Evolutionary conservation across 2,888 invertebrate genomes (phyloP).

Genomic region (Lithosia quadra): DNA sequence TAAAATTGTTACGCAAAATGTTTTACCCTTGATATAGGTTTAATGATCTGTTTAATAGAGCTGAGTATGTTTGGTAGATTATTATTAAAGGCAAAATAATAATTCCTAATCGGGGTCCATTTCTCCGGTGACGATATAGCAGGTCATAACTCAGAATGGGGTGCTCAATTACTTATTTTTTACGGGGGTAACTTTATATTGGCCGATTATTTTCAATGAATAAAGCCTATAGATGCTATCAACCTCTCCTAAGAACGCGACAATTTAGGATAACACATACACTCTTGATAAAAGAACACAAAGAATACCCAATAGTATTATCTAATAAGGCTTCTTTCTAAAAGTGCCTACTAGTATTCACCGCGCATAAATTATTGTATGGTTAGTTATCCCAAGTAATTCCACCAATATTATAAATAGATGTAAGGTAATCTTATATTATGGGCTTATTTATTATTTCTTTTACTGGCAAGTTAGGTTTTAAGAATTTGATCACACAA

Average conservation of each 20-base stretch:
- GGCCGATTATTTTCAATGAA: conserved; percentile 19
- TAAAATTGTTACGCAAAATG: not conserved
- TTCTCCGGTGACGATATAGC: conserved; percentile 17
- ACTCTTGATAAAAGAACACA: not conserved
- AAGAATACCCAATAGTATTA: not conserved
- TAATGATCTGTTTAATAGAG: conserved; percentile 26
- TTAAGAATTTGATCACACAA: too few species aligned
- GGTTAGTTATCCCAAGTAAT: not conserved
- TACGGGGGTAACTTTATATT: conserved; percentile 29
- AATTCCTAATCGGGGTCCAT: conserved; percentile 35
- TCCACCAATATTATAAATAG: too few species aligned
- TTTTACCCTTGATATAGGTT: conserved; percentile 26
- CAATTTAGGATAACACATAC: not conserved
- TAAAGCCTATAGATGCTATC: conserved; percentile 1
- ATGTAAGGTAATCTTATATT: not conserved
- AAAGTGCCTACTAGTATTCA: too few species aligned
- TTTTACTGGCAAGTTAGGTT: too few species aligned
- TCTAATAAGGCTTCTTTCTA: not conserved
- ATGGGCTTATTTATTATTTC: too few species aligned
- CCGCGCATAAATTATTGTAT: too few species aligned
- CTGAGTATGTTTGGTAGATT: conserved; percentile 24
- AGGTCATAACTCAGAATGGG: conserved; percentile 25
- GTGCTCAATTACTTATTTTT: conserved; percentile 34
- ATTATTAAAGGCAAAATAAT: conserved; percentile 30
- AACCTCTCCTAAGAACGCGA: not conserved